Evolutionary conservation across 2,797 vertebrate species (phyloP).

Genomic region (Choloepus didactylus): DNA sequence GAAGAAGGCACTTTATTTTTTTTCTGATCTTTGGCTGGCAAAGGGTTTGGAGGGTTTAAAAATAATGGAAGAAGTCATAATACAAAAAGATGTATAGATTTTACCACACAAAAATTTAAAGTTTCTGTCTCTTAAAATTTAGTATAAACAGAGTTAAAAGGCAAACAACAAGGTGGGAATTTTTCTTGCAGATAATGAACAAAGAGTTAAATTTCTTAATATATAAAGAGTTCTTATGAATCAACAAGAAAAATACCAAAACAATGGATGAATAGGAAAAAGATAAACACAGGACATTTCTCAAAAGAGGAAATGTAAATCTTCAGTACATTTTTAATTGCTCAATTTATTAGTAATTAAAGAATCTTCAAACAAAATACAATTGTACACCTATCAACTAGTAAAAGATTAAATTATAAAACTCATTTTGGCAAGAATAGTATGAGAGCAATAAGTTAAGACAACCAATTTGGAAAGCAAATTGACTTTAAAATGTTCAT

Average conservation of each 20-base stretch:
- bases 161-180: background rate
- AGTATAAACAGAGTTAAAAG: slow-evolving; percentile 51
- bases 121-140: slow-evolving; percentile 41
- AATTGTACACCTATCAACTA: background rate
- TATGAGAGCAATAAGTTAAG: slow-evolving; percentile 10
- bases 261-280: background rate
- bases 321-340: background rate
- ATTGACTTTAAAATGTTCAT: slow-evolving; percentile 36
- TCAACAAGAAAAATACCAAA: slow-evolving; percentile 39
- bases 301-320: slow-evolving; percentile 15
- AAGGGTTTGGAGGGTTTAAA: slow-evolving; percentile 55
- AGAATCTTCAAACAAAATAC: slow-evolving; percentile 48
- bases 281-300: background rate
- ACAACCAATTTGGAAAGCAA: slow-evolving; percentile 56
- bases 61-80: background rate
- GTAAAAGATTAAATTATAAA: slow-evolving; percentile 27
- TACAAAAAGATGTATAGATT: background rate
- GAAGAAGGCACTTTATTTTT: slow-evolving; percentile 15
- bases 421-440: slow-evolving; percentile 27
- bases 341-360: slow-evolving; percentile 31
- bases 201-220: slow-evolving; percentile 8
- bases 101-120: background rate
- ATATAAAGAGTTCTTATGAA: background rate
- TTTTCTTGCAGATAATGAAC: background rate
- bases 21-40: background rate